These are phyloP conservation scores for Choristoneura fumiferana DNA, from an alignment of 1,140 invertebrate genomes.

Conservation along the genomic window DNA sequence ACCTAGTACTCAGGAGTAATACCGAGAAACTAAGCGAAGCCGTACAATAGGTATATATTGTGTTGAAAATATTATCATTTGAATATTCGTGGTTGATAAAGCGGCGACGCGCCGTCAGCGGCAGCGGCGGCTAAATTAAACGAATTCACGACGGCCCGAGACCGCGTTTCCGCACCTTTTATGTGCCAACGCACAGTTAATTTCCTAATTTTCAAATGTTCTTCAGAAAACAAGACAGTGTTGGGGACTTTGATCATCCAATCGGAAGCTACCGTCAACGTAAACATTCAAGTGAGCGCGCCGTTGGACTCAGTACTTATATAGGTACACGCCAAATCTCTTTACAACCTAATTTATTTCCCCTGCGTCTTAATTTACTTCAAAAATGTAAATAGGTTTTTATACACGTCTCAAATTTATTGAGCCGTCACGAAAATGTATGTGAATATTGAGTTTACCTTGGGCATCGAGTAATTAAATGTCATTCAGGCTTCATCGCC, in stretches of 20 bases:
- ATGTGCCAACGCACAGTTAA: conserved; percentile 54
- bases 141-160: conserved; percentile 18
- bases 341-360: conserved; percentile 10
- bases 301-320: neutral
- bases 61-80: neutral
- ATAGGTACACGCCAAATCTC: conserved; percentile 16
- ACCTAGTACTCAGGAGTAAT: too few species aligned
- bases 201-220: conserved; percentile 71
- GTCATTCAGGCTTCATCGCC: too few species aligned
- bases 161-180: conserved; percentile 52
- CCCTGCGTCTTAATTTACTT: neutral
- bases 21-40: too few species aligned
- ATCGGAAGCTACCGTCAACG: conserved; percentile 67
- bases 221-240: conserved; percentile 49
- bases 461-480: too few species aligned
- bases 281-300: conserved; percentile 47
- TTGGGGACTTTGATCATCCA: conserved; percentile 61
- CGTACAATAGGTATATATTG: too few species aligned
- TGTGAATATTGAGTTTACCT: too few species aligned
- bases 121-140: conserved; percentile 14
- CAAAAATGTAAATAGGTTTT: neutral
- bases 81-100: conserved; percentile 5
- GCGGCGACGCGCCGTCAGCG: neutral
- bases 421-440: too few species aligned
- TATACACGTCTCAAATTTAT: neutral